Percentiles rank a stretch among this genome's conserved stretches.
Conservation (phyloP, 2,113 vertebrate genomes). For the Cisticola juncidis region DNA sequence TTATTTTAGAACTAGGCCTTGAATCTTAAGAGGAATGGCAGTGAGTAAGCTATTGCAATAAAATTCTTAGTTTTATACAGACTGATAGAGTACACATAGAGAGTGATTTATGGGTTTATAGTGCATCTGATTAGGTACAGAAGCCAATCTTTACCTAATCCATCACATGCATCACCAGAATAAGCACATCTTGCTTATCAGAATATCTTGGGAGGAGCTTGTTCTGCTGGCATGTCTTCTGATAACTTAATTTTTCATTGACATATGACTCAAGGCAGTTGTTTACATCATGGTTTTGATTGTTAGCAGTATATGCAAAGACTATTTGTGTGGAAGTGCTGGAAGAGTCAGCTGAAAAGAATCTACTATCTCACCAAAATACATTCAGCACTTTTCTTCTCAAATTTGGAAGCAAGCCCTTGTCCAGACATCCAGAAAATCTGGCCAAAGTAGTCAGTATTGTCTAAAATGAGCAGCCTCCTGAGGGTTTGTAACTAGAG, state of each 20-base stretch:
- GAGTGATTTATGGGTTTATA: not conserved
- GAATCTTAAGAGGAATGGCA: not conserved
- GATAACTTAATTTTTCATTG: not conserved
- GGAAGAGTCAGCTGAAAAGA: not conserved
- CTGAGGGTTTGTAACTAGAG: not conserved
- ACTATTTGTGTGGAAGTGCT: not conserved
- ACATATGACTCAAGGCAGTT: not conserved
- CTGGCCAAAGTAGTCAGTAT: not conserved
- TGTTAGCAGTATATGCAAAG: not conserved
- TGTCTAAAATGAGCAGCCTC: not conserved
- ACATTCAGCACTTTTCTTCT: not conserved
- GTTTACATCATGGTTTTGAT: not conserved
- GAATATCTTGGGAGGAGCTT: not conserved
- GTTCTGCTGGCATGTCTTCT: not conserved
- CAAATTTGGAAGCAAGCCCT: not conserved
- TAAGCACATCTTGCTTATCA: not conserved
- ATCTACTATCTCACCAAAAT: not conserved
- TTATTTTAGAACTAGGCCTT: not conserved
- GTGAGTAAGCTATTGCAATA: not conserved
- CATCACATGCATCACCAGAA: not conserved
- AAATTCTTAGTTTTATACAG: not conserved
- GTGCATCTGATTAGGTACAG: not conserved
- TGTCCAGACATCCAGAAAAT: not conserved
- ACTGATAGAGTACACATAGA: not conserved
- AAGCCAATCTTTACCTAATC: not conserved